phyloP scores from a whole-genome alignment of 2,113 vertebrate genomes.

The Trichechus manatus region DNA sequence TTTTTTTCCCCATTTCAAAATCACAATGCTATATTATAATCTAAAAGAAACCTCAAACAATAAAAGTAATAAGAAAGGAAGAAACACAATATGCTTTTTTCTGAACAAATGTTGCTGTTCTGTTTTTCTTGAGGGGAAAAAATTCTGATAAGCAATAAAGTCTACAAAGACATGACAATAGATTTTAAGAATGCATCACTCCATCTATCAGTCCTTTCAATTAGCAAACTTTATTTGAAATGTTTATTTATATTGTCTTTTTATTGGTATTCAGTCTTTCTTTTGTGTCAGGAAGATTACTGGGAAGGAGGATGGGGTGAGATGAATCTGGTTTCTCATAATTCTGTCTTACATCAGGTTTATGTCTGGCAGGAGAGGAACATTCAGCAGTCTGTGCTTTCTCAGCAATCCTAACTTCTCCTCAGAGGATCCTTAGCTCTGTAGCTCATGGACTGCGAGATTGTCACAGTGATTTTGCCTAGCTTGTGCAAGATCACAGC shows the following conservation, averaged over 20 bases:
- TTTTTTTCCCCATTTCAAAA: conserved; percentile 78
- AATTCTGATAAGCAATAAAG: conserved; percentile 67
- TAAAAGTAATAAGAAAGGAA: conserved; percentile 80
- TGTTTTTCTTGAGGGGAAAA: conserved; percentile 69
- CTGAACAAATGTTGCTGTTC: conserved; percentile 68
- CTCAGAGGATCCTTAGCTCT: conserved; percentile 18
- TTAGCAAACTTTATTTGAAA: conserved; percentile 55
- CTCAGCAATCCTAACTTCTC: conserved; percentile 45
- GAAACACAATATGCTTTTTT: conserved; percentile 63
- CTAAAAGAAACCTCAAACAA: conserved; percentile 78
- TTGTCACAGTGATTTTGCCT: neutral
- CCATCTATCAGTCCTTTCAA: conserved; percentile 26
- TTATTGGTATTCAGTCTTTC: conserved; percentile 45
- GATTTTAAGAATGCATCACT: conserved; percentile 45
- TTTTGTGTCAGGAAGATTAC: neutral
- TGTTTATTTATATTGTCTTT: conserved; percentile 26
- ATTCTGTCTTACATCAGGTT: neutral
- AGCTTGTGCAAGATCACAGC: neutral
- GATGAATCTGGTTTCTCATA: neutral
- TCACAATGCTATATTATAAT: conserved; percentile 71
- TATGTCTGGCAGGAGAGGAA: neutral
- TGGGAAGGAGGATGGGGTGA: neutral
- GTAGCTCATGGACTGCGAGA: neutral
- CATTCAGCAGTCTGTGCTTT: neutral
- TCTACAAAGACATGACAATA: conserved; percentile 42